Evolutionary conservation across 2,797 vertebrate species (phyloP).

Genomic region (Chlorospingus flavigularis): DNA sequence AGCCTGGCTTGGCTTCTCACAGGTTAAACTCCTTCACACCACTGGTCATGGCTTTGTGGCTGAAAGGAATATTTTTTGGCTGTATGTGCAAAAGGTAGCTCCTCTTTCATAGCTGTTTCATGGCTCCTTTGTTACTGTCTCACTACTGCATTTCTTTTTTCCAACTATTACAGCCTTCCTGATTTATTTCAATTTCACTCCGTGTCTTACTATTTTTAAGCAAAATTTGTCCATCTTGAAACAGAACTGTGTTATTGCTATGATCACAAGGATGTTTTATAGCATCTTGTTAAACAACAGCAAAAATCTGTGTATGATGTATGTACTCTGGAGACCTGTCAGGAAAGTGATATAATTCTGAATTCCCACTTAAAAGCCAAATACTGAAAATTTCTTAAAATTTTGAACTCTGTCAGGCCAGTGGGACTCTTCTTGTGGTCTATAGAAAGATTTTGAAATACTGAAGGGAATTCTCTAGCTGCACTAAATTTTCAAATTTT

Average conservation of each 20-base stretch:
- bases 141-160: background rate
- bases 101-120: background rate
- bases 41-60: background rate
- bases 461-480: background rate
- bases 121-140: background rate
- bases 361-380: background rate
- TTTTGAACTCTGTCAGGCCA: background rate
- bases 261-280: background rate
- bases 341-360: background rate
- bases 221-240: background rate
- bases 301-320: background rate
- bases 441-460: background rate
- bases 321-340: background rate
- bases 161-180: background rate
- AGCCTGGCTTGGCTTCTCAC: background rate
- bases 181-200: background rate
- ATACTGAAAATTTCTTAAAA: background rate
- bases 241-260: background rate
- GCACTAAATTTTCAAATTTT: background rate
- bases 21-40: background rate
- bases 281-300: background rate
- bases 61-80: background rate
- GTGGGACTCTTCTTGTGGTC: background rate
- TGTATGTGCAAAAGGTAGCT: background rate
- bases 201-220: background rate